Conservation (phyloP, 2,113 vertebrate species). For the Pica pica region DNA sequence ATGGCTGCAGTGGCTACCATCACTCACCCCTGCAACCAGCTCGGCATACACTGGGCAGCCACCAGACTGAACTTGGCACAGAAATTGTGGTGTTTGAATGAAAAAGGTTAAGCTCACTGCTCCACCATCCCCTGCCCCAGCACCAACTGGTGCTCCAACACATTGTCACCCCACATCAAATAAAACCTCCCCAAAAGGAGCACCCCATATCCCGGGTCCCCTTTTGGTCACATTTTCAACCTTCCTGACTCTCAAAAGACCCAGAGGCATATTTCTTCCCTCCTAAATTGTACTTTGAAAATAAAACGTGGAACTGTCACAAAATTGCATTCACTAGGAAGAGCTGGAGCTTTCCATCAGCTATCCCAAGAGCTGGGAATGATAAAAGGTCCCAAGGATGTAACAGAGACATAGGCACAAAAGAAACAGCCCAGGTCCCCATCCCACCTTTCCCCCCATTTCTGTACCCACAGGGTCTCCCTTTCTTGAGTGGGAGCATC, state of each 20-base stretch:
- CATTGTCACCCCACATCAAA: neutral
- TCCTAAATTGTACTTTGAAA: neutral
- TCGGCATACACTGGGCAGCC: accelerated
- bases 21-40: neutral
- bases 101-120: neutral
- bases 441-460: neutral
- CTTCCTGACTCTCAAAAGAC: neutral
- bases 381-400: neutral
- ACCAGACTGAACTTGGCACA: neutral
- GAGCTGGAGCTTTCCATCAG: neutral
- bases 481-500: neutral
- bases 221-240: neutral
- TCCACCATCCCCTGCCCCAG: neutral
- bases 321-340: neutral
- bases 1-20: neutral
- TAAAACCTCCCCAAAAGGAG: neutral
- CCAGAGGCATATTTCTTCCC: neutral
- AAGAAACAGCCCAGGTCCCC: neutral
- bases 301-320: neutral
- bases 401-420: neutral
- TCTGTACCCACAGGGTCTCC: accelerated
- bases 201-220: neutral
- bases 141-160: neutral
- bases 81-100: accelerated
- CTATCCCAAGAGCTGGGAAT: neutral